Base-by-base conservation (phyloP, 1,140 invertebrate species). In the Galendromus occidentalis region DNA sequence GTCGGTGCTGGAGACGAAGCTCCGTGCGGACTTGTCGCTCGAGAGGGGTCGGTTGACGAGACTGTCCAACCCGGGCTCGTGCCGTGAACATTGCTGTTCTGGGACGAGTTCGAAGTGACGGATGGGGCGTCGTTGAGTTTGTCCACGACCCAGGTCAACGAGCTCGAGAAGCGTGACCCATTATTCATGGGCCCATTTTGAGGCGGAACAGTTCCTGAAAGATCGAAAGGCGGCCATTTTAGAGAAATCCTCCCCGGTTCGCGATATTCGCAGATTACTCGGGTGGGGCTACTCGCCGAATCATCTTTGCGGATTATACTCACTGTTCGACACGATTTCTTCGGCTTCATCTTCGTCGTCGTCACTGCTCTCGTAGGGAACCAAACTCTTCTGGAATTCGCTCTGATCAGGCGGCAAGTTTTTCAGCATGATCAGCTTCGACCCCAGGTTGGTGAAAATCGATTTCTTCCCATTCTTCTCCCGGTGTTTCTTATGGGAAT, bases 81-180 rank as follows among this genome's bases (percentile, higher is more conserved):
- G 14, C 51, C 51, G 33, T 59, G 51, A 22, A 59, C 51, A 22
- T 22, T 59, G 51, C 51, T 59, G 51, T 59, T 59, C 14, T 59
- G 25, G 51, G 51, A 59, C 25, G 51, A 18, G 25, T 59, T 59
- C 51, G 51, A 59, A 33, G 25, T 22, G 51, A 59, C 20, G 25
- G 14, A 18, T 14, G 51, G 51, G 33, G 51, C 9, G 33, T 59
- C 51, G 51, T 59, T 59, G 25, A 59, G 20, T 22, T 59, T 59
- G 25, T 59, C 51, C 14, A 59, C 20, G 4, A 59, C 51, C 51
- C 51, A 59, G 9, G 25, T 33, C 17, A 25, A 17, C 25, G 51
- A 59, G 20, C 51, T 59, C 33, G 33, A 39, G 9, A 39, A 39
- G 4, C 33, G 4, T 4, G 33, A 39, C 9, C 33, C 33, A 9